A percentile compares a stretch with the other conserved stretches of the same genome.
Evolutionary conservation across 2,797 vertebrate genomes (phyloP).

Genomic region (Gymnocypris eckloni): DNA sequence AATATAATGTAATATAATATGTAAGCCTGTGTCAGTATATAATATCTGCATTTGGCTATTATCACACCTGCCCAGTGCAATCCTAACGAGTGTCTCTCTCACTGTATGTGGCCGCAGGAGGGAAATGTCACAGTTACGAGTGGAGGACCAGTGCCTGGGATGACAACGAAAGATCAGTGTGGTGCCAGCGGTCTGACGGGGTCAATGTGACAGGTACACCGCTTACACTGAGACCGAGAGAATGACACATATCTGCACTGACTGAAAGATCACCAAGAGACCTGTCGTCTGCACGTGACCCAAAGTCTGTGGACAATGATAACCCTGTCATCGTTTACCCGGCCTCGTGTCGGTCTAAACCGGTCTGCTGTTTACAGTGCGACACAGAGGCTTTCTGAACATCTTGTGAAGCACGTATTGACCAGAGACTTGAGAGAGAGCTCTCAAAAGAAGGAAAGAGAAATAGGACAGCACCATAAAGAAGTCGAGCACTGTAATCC

Average conservation of each 20-base stretch:
- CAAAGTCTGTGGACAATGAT: background rate
- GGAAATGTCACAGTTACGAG: slow-evolving; percentile 90
- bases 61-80: slow-evolving; percentile 49
- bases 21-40: slow-evolving; percentile 38
- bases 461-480: background rate
- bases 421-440: background rate
- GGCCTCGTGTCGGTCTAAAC: slow-evolving; percentile 1
- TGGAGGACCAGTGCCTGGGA: slow-evolving; percentile 92
- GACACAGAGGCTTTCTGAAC: background rate
- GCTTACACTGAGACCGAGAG: slow-evolving; percentile 19
- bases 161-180: slow-evolving; percentile 89
- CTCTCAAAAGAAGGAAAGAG: background rate
- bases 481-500: background rate
- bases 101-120: slow-evolving; percentile 79
- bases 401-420: background rate
- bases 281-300: background rate
- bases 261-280: slow-evolving; percentile 8
- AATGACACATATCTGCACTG: slow-evolving; percentile 17
- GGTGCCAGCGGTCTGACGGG: slow-evolving; percentile 97
- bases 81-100: slow-evolving; percentile 64
- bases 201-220: slow-evolving; percentile 93
- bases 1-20: background rate
- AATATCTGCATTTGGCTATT: slow-evolving; percentile 55
- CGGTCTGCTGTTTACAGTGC: background rate
- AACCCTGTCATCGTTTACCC: background rate